Evolutionary conservation across 1,140 invertebrate species (phyloP).

Genomic region (Lordiphosa mommai): DNA sequence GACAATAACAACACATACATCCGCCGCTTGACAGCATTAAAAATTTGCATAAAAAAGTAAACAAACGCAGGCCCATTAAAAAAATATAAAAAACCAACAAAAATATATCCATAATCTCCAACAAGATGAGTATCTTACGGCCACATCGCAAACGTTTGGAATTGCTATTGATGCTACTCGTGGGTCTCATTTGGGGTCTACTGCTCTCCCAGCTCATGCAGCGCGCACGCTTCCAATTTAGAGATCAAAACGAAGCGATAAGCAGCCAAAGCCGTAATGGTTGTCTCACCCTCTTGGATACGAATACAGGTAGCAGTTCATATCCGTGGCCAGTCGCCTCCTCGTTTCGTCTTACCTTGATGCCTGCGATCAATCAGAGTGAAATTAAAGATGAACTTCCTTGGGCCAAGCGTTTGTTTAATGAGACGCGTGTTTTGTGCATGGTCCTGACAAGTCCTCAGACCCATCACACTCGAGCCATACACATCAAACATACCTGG

Average conservation of each 20-base stretch:
- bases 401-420: neutral
- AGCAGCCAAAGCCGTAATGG: neutral
- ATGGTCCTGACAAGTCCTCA: conserved; percentile 31
- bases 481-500: conserved; percentile 93
- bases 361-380: neutral
- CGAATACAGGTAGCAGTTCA: neutral
- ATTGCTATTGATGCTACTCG: conserved; percentile 36
- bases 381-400: too few species aligned
- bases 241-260: too few species aligned
- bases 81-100: conserved; percentile 8
- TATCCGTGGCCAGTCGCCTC: neutral
- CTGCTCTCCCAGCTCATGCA: conserved; percentile 32
- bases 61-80: conserved; percentile 31
- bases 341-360: neutral
- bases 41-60: conserved; percentile 61
- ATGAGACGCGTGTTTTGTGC: conserved; percentile 40
- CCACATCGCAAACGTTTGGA: conserved; percentile 32
- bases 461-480: neutral
- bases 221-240: conserved; percentile 3
- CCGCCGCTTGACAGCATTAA: conserved; percentile 12
- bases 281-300: neutral
- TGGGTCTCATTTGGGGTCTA: conserved; percentile 39
- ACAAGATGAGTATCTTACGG: conserved; percentile 14
- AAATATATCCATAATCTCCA: conserved; percentile 1
- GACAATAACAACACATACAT: conserved; percentile 18